Conservation (phyloP, 2,113 vertebrate species). For the Daubentonia madagascariensis region DNA sequence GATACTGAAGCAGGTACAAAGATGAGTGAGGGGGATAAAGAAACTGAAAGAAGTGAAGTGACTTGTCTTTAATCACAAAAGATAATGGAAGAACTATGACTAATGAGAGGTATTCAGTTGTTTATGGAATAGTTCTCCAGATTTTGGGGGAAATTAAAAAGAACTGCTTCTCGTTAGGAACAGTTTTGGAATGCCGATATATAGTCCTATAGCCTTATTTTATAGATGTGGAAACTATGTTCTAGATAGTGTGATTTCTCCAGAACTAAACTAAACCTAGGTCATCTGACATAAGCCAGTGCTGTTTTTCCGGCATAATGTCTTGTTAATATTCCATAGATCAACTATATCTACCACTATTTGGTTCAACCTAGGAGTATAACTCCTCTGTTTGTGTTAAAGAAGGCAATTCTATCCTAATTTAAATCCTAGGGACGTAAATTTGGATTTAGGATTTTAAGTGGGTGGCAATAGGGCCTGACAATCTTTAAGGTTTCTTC, state of each 20-base stretch:
- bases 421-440: background rate
- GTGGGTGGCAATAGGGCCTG: background rate
- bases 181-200: background rate
- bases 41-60: conserved; percentile 3
- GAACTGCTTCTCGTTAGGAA: background rate
- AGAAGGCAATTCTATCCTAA: background rate
- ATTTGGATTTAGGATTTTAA: background rate
- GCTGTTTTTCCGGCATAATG: background rate
- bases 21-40: background rate
- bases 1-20: background rate
- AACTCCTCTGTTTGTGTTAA: background rate
- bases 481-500: background rate
- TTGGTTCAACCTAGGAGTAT: background rate
- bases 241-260: background rate
- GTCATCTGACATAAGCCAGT: background rate
- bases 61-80: background rate
- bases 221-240: background rate
- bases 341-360: background rate
- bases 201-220: background rate
- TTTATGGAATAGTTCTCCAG: conserved; percentile 4
- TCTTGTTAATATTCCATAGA: background rate
- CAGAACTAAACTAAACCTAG: background rate
- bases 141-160: background rate
- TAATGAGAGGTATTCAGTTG: background rate
- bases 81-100: background rate